These are phyloP conservation scores for Microcebus jonahi DNA, from an alignment of 2,113 vertebrate species.

Conservation along the genomic window DNA sequence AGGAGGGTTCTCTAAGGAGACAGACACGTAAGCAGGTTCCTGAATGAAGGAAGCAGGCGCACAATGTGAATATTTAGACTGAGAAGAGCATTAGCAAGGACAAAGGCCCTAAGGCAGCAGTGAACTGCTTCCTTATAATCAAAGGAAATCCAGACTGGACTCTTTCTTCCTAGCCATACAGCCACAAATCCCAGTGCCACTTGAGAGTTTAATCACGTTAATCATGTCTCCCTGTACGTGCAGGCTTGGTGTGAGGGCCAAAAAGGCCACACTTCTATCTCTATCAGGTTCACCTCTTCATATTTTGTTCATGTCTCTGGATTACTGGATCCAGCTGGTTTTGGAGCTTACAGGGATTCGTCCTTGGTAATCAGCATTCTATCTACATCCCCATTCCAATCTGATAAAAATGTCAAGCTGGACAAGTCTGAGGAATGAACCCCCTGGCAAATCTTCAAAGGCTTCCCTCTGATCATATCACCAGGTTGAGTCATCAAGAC, in stretches of 20 bases:
- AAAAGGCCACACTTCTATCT: neutral
- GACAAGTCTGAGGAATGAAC: neutral
- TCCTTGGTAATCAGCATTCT: neutral
- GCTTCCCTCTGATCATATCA: neutral
- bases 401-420: neutral
- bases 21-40: neutral
- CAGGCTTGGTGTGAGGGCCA: neutral
- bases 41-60: neutral
- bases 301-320: neutral
- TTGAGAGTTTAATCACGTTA: neutral
- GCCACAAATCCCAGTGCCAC: neutral
- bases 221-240: neutral
- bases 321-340: neutral
- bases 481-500: neutral
- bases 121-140: neutral
- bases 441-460: neutral
- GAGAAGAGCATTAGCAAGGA: neutral
- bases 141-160: neutral
- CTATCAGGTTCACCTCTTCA: neutral
- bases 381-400: neutral
- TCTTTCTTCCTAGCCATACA: neutral
- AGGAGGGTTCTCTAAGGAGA: neutral
- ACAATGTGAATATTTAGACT: too few species aligned
- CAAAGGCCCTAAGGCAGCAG: neutral
- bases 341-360: neutral